Percentiles rank a stretch among this genome's conserved stretches.
Conservation (phyloP, 2,113 vertebrate species). For the Peromyscus polionotus region DNA sequence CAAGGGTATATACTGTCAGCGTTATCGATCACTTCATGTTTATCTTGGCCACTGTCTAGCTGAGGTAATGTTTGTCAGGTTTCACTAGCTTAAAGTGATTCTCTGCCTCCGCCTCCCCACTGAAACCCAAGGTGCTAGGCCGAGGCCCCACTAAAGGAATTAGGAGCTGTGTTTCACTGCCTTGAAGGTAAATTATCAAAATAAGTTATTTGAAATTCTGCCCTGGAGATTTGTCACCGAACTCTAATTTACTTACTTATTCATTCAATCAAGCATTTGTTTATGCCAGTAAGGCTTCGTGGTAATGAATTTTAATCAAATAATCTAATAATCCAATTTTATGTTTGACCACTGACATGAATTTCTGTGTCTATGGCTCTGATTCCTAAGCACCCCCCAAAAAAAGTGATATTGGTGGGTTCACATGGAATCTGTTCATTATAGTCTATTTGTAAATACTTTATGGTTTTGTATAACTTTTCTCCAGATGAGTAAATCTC, state of each 20-base stretch:
- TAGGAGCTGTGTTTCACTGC: not conserved
- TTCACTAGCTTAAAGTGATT: not conserved
- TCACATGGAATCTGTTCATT: not conserved
- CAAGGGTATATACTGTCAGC: not conserved
- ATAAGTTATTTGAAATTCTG: conserved; percentile 55
- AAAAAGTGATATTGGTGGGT: conserved; percentile 19
- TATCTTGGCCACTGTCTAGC: not conserved
- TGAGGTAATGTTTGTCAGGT: not conserved
- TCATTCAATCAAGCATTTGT: conserved; percentile 27
- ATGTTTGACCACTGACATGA: conserved; percentile 13
- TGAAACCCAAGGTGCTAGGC: not conserved
- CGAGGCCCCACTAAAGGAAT: not conserved
- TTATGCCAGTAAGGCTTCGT: not conserved
- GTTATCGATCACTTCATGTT: not conserved
- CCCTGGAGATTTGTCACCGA: not conserved
- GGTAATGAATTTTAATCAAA: conserved; percentile 25
- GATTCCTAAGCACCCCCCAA: conserved; percentile 11
- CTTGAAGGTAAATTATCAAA: conserved; percentile 26
- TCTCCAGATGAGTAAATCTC: conserved; percentile 20
- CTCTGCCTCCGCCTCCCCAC: not conserved
- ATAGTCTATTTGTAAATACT: not conserved
- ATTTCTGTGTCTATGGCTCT: conserved; percentile 6
- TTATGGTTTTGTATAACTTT: conserved; percentile 40
- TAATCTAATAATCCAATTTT: conserved; percentile 41
- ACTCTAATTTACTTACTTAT: not conserved